phyloP scores from a whole-genome alignment of 2,888 invertebrate genomes.

The Acleris cristana region DNA sequence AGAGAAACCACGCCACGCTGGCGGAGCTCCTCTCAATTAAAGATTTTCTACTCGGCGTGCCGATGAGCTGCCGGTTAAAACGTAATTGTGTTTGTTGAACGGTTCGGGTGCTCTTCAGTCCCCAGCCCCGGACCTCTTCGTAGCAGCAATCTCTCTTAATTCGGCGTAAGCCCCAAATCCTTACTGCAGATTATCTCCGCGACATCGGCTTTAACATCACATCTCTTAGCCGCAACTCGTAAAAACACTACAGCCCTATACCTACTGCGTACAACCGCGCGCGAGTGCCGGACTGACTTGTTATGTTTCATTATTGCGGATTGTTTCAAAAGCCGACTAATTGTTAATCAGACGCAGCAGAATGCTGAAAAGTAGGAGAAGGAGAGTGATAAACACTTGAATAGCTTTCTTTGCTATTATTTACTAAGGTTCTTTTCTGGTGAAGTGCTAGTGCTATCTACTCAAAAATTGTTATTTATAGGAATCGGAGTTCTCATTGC shows the following conservation, averaged over 20 bases:
- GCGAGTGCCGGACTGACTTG: neutral
- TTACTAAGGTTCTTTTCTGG: no score
- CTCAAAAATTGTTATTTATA: no score
- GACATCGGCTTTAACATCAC: constrained; percentile 42
- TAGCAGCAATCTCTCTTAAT: constrained; percentile 51
- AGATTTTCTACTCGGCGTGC: constrained; percentile 45
- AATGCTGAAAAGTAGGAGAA: neutral
- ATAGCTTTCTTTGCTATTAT: no score
- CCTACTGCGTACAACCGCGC: neutral
- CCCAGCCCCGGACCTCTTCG: constrained; percentile 42
- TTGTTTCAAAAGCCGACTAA: neutral
- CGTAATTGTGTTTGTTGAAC: constrained; percentile 59
- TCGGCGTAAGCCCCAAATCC: constrained; percentile 53
- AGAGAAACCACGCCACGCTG: constrained; percentile 36
- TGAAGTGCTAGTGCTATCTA: no score
- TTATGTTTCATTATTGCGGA: neutral
- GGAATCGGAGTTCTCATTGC: no score
- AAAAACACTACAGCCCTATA: constrained; percentile 30
- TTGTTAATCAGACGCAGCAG: neutral
- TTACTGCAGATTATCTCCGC: constrained; percentile 51
- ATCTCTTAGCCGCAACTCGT: constrained; percentile 40
- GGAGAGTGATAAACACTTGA: no score
- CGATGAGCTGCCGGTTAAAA: constrained; percentile 51
- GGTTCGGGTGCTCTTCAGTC: constrained; percentile 45
- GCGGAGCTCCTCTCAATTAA: constrained; percentile 46